Base-by-base conservation (phyloP, 2,888 invertebrate genomes). In the Megalurothrips usitatus region DNA sequence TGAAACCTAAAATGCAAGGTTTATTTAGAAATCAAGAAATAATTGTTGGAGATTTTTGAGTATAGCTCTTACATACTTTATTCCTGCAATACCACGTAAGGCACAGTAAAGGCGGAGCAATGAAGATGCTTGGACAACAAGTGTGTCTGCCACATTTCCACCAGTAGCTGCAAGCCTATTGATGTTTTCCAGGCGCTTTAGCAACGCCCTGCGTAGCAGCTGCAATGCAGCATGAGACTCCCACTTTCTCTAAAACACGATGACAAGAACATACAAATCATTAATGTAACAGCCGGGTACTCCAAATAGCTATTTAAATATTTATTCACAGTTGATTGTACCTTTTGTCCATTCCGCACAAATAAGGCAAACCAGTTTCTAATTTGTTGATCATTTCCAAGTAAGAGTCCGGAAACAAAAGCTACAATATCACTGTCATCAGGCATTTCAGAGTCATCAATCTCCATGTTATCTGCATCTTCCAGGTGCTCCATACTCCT, bases 281-380 rank as follows among this genome's bases (percentile, higher is more conserved):
- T n/a, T n/a, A 52, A n/a, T n/a, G n/a, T n/a, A 81, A 12, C 43
- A 26, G 23, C 43, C 19, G 14, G 19, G 78, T 26, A 34, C 75
- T 19, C 10, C n/a, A 80, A 17, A 17, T 58, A 28, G 14, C 58
- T 78, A 63, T 49, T 79, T 82, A 83, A 43, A 47, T 81, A 43
- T 43, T 43, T 6, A 43, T 43, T 43, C 34, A 4, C 34, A 43
- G 34, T 43, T 4, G 2, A 4, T 43, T 80, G 82, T 83, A 87
- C 87, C 87, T 95, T 95, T 85, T 96, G 96, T 0, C 95, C 94
- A 84, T 94, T 94, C 82, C 97, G 91, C 79, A 98, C 92, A 86
- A 96, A 98, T 85, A 94, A 91, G 0, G 96, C 96, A 87, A 98
- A 96, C 98, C 98, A 98, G 81, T 93, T 94, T 85, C 97, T 90